phyloP scores from a whole-genome alignment of 1,140 invertebrate genomes.

The Calliopsis andreniformis region DNA sequence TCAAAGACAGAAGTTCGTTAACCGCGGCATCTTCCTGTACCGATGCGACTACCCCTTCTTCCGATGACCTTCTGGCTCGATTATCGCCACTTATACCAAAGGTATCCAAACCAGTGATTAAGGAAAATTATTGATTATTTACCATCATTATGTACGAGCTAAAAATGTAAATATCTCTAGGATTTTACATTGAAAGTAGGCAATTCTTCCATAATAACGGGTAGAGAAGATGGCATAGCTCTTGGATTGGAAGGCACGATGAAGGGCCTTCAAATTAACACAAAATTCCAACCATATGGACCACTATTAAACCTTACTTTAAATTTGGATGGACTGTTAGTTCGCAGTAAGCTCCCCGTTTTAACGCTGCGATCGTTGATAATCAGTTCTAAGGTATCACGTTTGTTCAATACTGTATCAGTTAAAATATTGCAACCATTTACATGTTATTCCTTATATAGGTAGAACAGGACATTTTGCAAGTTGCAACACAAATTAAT shows the following conservation, averaged over 20 bases:
- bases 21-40: conserved; percentile 62
- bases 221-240: conserved; percentile 84
- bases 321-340: conserved; percentile 85
- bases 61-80: conserved; percentile 71
- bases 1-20: conserved; percentile 76
- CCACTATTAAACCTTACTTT: conserved; percentile 85
- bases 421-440: not conserved
- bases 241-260: conserved; percentile 79
- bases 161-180: conserved; percentile 77
- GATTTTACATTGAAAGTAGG: conserved; percentile 87
- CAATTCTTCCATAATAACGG: conserved; percentile 85
- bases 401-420: not conserved
- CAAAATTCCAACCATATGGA: conserved; percentile 80
- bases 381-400: conserved; percentile 87
- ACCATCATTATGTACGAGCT: conserved; percentile 1
- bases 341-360: conserved; percentile 83
- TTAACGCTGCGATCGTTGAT: conserved; percentile 86
- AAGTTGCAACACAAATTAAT: conserved; percentile 86
- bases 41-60: conserved; percentile 62
- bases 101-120: conserved; percentile 74
- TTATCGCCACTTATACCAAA: conserved; percentile 88
- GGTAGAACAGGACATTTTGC: conserved; percentile 86
- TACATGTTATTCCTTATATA: conserved; percentile 71
- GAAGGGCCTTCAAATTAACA: conserved; percentile 80
- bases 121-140: not conserved